Conservation (phyloP, 2,888 invertebrate genomes). For the Sphecodes monilicornis region DNA sequence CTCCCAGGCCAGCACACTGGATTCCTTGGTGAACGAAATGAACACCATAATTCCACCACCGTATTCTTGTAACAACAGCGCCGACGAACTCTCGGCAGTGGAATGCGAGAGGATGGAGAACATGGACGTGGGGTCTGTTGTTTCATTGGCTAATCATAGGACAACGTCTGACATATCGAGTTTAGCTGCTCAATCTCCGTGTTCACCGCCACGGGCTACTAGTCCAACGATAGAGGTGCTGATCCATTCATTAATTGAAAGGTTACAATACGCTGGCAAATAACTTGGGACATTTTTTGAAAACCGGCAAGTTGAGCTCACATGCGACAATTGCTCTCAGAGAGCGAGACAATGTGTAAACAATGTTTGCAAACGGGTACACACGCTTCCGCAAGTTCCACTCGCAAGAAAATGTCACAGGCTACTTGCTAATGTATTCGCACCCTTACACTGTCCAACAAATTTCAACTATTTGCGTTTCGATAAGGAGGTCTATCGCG, state of each 20-base stretch:
- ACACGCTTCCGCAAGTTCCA: no score
- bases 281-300: not conserved
- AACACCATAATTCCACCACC: slow-evolving; percentile 94
- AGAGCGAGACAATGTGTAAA: no score
- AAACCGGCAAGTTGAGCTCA: no score
- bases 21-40: slow-evolving; percentile 94
- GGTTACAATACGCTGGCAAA: not conserved
- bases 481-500: not conserved
- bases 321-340: no score
- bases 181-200: slow-evolving; percentile 89
- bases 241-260: not conserved
- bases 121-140: slow-evolving; percentile 78
- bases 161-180: slow-evolving; percentile 90
- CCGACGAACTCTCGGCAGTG: slow-evolving; percentile 86
- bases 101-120: slow-evolving; percentile 79
- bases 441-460: not conserved
- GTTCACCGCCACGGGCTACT: slow-evolving; percentile 93
- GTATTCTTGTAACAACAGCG: slow-evolving; percentile 92
- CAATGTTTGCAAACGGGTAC: no score
- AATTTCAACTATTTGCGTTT: not conserved
- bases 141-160: slow-evolving; percentile 85
- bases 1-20: slow-evolving; percentile 94
- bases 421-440: no score
- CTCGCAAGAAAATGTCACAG: not conserved
- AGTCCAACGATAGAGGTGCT: slow-evolving; percentile 91